phyloP scores from a whole-genome alignment of 2,797 vertebrate species.

The Bradypodion pumilum region DNA sequence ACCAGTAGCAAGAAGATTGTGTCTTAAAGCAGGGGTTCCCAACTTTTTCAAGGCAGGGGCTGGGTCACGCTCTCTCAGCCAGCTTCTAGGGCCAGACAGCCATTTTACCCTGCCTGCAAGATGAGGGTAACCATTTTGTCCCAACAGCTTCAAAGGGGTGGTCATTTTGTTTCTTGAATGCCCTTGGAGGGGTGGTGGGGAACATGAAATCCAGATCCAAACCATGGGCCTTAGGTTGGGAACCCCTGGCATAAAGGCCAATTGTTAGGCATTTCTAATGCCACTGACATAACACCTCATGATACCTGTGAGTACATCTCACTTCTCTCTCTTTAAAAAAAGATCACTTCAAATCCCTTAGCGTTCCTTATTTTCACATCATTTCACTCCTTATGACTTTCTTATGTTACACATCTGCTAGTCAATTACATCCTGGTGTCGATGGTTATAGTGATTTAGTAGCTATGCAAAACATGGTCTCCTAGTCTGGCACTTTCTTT shows the following conservation, averaged over 20 bases:
- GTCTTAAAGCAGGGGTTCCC: conserved; percentile 17
- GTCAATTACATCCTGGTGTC: conserved; percentile 1
- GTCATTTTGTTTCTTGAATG: no score
- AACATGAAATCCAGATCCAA: no score
- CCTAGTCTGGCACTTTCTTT: conserved; percentile 38
- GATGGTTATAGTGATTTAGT: background rate
- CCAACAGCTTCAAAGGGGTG: no score
- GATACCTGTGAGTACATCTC: conserved; percentile 28
- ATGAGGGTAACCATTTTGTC: no score
- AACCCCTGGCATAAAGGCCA: background rate
- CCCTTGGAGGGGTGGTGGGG: no score
- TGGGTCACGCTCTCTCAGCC: no score
- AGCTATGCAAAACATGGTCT: conserved; percentile 23
- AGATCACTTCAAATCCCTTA: background rate
- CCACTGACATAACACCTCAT: background rate
- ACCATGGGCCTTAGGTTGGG: no score
- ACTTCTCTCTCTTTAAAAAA: conserved; percentile 31
- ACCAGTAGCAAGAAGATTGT: conserved; percentile 24
- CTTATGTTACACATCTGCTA: conserved; percentile 35
- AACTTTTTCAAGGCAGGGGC: no score
- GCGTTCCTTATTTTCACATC: conserved; percentile 22
- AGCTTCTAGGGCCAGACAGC: no score
- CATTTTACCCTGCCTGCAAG: no score
- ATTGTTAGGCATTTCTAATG: conserved; percentile 8
- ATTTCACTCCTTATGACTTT: conserved; percentile 37